Evolutionary conservation across 2,797 vertebrate genomes (phyloP), one percentile per base, ranked within the genome.

Genomic region (Setipinna tenuifilis): DNA sequence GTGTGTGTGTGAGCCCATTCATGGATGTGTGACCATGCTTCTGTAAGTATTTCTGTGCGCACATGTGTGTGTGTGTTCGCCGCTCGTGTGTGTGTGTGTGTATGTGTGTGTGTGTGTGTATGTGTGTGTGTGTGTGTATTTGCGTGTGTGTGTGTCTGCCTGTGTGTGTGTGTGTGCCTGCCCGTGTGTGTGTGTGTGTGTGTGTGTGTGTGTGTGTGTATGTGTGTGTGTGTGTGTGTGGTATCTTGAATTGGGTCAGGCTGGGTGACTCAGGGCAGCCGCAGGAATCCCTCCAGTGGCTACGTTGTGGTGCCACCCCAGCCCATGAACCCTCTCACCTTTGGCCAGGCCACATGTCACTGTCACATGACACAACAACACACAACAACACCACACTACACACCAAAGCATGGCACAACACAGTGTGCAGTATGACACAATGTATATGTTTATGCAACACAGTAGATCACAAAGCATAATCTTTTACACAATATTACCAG

Each of bases 281-380:
- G 31, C 31, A 78, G 71, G 71, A 78, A 78, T 78, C 35, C 31
- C 16, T 44, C 31, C 35, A 19, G 71, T 11, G 71, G 71, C 17
- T 44, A 17, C 44, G 71, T 2, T 78, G 71, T 44, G 31, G 35
- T 78, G 31, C 31, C 71, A 78, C 35, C 35, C 19, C 19, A 9
- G 5, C 71, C 35, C 71, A 78, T 78, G 71, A 78, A 78, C 71
- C 35, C 31, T 75, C 68, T 71, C 65, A 68, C 62, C 62, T 71
- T 28, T 16, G 4, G 25, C 65, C 28, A 35, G 28, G 4, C 25
- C 16, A 71, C 14, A 71, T 28, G 65, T 12, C 65, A 54, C 21
- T n/a, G 21, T n/a, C 21, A 61, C 58, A 61, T 2, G 7, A 17
- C 5, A 9, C 11, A 31, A 78, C 71, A 78, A 11, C 12, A 25